These are phyloP conservation scores for Pygocentrus nattereri DNA, from an alignment of 2,797 vertebrate species.

Conservation along the genomic window DNA sequence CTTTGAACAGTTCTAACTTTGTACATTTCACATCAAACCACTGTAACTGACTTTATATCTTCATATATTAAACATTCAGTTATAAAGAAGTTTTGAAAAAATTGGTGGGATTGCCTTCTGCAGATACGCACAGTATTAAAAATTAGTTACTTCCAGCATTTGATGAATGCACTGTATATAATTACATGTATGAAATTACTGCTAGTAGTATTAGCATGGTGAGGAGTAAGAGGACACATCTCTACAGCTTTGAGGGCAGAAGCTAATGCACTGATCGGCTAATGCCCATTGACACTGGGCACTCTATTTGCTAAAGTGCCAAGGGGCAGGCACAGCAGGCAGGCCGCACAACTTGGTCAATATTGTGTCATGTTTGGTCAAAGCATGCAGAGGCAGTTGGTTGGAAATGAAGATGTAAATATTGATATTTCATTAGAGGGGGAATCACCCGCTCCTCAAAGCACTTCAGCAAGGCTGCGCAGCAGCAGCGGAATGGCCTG, in stretches of 20 bases:
- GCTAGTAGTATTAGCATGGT: not conserved
- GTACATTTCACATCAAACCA: too few species aligned
- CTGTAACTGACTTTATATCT: too few species aligned
- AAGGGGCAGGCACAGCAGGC: slow-evolving; percentile 69
- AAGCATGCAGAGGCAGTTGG: slow-evolving; percentile 75
- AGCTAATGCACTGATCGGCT: slow-evolving; percentile 21
- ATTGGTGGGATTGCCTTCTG: too few species aligned
- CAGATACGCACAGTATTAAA: too few species aligned
- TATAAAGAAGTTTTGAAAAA: too few species aligned
- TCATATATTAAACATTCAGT: too few species aligned
- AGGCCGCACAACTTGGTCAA: slow-evolving; percentile 78
- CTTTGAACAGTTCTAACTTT: too few species aligned
- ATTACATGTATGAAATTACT: not conserved
- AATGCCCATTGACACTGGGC: slow-evolving; percentile 49
- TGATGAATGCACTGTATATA: too few species aligned
- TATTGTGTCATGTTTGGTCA: slow-evolving; percentile 84
- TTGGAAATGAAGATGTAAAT: slow-evolving; percentile 87
- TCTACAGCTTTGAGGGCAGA: not conserved
- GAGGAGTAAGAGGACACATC: slow-evolving; percentile 5
- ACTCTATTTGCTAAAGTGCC: slow-evolving; percentile 71
- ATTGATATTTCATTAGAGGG: slow-evolving; percentile 86
- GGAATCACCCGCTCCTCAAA: slow-evolving; percentile 76
- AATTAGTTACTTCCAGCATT: too few species aligned
- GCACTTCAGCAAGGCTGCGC: slow-evolving; percentile 80
- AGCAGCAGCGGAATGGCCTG: slow-evolving; percentile 74